A percentile compares a stretch with the other conserved stretches of the same genome.
Conservation (phyloP, 2,113 vertebrate species). For the Oncorhynchus gorbuscha region DNA sequence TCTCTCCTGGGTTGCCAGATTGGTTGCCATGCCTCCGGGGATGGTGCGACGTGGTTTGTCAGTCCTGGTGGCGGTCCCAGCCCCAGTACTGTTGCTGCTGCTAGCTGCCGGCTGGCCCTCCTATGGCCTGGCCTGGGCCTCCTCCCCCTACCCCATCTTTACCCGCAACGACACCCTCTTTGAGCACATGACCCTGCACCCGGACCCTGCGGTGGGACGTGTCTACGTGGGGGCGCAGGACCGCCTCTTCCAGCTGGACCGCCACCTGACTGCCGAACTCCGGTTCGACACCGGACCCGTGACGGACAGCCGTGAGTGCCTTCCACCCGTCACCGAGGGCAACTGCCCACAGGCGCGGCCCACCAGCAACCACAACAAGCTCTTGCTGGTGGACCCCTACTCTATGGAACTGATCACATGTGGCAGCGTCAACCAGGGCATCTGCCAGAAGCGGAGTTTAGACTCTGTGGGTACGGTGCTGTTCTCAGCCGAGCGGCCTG, state of each 20-base stretch:
- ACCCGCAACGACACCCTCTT: slow-evolving; percentile 79
- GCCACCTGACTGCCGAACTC: slow-evolving; percentile 75
- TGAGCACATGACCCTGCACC: slow-evolving; percentile 88
- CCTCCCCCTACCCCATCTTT: slow-evolving; percentile 72
- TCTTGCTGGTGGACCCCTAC: slow-evolving; percentile 83
- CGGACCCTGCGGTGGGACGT: slow-evolving; percentile 78
- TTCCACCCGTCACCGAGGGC: slow-evolving; percentile 83
- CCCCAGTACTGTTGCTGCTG: slow-evolving; percentile 34
- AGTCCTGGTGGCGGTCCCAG: slow-evolving; percentile 40
- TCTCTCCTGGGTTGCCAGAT: slow-evolving; percentile 64
- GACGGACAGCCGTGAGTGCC: slow-evolving; percentile 89
- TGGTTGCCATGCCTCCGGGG: slow-evolving; percentile 86
- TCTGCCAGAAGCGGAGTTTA: slow-evolving; percentile 90
- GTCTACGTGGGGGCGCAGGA: slow-evolving; percentile 90
- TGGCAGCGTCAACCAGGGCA: slow-evolving; percentile 91
- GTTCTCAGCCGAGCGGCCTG: slow-evolving; percentile 85
- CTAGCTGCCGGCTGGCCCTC: slow-evolving; percentile 69
- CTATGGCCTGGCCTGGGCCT: slow-evolving; percentile 56
- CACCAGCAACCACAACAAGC: slow-evolving; percentile 92
- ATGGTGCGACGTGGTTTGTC: slow-evolving; percentile 66
- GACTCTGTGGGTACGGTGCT: slow-evolving; percentile 70
- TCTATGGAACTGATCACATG: slow-evolving; percentile 88
- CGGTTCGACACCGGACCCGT: slow-evolving; percentile 83
- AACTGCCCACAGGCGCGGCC: slow-evolving; percentile 87
- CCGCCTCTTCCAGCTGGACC: slow-evolving; percentile 90